Percentiles rank a stretch among this genome's conserved stretches.
These are phyloP conservation scores for Tadarida brasiliensis DNA, from an alignment of 2,797 vertebrate species.

Conservation along the genomic window DNA sequence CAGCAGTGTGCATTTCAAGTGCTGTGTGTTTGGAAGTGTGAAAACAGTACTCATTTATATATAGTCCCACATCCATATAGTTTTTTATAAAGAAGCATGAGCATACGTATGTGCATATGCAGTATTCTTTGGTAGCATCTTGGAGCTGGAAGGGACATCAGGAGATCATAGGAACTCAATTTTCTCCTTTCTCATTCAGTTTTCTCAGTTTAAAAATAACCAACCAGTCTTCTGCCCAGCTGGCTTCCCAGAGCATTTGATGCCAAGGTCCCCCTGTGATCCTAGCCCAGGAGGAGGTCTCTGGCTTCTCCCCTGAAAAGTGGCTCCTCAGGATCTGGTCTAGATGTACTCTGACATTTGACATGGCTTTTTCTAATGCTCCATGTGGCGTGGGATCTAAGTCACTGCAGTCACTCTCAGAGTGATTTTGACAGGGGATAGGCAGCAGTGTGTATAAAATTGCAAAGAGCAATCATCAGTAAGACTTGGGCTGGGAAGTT, in stretches of 20 bases:
- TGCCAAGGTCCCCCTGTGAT: not conserved
- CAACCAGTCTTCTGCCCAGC: constrained; percentile 36
- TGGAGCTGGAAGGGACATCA: constrained; percentile 56
- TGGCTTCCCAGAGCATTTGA: constrained; percentile 43
- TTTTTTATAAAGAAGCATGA: constrained; percentile 61
- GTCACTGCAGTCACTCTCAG: not conserved
- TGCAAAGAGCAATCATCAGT: not conserved
- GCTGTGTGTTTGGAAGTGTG: constrained; percentile 65
- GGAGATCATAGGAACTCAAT: constrained; percentile 57
- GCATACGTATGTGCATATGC: constrained; percentile 57
- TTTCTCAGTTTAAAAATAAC: constrained; percentile 71
- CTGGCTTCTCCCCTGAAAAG: not conserved
- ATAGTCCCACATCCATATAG: constrained; percentile 22
- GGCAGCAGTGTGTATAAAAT: not conserved
- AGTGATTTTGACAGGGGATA: constrained; percentile 13
- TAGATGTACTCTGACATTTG: not conserved
- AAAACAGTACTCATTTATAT: constrained; percentile 13
- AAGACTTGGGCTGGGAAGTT: not conserved
- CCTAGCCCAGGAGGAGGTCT: not conserved
- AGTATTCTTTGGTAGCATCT: constrained; percentile 60
- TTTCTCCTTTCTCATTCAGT: constrained; percentile 47
- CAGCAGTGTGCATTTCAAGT: constrained; percentile 16
- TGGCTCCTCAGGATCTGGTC: not conserved
- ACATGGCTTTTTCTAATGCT: not conserved
- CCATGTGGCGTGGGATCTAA: not conserved